These are phyloP conservation scores for Python bivittatus DNA, from an alignment of 2,113 vertebrate genomes.

Conservation along the genomic window DNA sequence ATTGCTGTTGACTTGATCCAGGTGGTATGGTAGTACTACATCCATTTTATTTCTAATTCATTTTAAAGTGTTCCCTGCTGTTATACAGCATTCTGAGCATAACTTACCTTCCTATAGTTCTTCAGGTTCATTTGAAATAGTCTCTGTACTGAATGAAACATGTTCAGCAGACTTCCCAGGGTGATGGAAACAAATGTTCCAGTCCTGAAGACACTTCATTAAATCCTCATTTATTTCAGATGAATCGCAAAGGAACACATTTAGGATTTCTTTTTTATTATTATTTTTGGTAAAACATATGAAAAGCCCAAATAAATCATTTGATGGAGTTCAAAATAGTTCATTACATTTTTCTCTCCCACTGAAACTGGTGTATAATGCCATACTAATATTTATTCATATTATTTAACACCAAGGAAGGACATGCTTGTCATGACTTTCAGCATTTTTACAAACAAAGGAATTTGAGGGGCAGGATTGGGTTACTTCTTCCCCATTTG, in stretches of 20 bases:
- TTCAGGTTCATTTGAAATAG: not conserved
- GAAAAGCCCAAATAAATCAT: slow-evolving; percentile 27
- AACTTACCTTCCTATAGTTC: slow-evolving; percentile 2
- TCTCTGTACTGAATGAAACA: slow-evolving; percentile 6
- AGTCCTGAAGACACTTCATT: not conserved
- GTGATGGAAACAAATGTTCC: slow-evolving; percentile 1
- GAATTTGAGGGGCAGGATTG: not conserved
- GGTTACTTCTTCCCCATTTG: not conserved
- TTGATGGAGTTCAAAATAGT: slow-evolving; percentile 45
- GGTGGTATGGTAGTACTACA: not conserved
- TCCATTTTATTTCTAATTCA: slow-evolving; percentile 1
- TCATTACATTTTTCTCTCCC: not conserved
- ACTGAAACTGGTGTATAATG: slow-evolving; percentile 41
- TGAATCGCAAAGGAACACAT: not conserved
- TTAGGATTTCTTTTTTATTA: not conserved
- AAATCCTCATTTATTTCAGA: not conserved
- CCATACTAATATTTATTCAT: not conserved
- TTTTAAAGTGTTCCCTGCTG: slow-evolving; percentile 19
- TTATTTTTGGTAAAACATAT: slow-evolving; percentile 42
- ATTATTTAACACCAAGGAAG: not conserved
- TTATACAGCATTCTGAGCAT: slow-evolving; percentile 15
- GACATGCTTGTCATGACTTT: not conserved
- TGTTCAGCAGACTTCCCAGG: slow-evolving; percentile 7
- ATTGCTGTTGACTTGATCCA: not conserved
- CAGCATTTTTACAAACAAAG: not conserved